These are phyloP conservation scores for Adelosebastes latens DNA, from an alignment of 2,797 vertebrate species.

Conservation along the genomic window DNA sequence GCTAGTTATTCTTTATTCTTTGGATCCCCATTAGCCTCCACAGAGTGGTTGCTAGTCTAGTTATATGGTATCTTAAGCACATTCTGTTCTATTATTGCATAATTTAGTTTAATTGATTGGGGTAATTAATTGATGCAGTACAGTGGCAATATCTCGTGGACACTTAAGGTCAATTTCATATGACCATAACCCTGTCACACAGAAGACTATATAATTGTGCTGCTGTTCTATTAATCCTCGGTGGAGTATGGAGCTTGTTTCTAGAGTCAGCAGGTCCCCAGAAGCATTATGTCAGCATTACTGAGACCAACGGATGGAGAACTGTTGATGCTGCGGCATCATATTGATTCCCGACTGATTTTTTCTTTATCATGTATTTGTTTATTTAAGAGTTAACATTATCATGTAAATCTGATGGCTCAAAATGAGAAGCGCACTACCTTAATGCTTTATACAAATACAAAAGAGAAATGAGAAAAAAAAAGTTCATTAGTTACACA, in stretches of 20 bases:
- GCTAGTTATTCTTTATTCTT: not conserved
- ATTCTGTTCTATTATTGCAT: conserved; percentile 57
- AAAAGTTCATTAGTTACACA: not conserved
- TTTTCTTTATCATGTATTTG: conserved; percentile 18
- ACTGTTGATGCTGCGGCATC: conserved; percentile 40
- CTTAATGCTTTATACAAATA: not conserved
- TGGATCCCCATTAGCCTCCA: not conserved
- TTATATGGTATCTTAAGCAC: conserved; percentile 53
- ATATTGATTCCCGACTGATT: conserved; percentile 36
- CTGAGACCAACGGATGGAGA: conserved; percentile 46
- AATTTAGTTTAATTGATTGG: conserved; percentile 59
- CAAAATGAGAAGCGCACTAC: not conserved
- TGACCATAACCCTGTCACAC: conserved; percentile 61
- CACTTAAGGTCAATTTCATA: conserved; percentile 56
- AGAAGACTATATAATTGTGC: conserved; percentile 42
- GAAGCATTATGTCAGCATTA: conserved; percentile 61
- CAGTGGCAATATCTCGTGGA: conserved; percentile 41
- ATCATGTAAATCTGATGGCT: conserved; percentile 1
- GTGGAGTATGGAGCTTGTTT: conserved; percentile 30
- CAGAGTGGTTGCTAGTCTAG: not conserved
- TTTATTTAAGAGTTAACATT: conserved; percentile 18
- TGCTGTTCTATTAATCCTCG: conserved; percentile 57
- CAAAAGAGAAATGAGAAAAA: not conserved
- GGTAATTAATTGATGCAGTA: conserved; percentile 62
- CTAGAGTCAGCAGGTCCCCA: conserved; percentile 53